These are phyloP conservation scores for Brachyrhaphis roseni DNA, from an alignment of 2,797 vertebrate species.

Conservation along the genomic window DNA sequence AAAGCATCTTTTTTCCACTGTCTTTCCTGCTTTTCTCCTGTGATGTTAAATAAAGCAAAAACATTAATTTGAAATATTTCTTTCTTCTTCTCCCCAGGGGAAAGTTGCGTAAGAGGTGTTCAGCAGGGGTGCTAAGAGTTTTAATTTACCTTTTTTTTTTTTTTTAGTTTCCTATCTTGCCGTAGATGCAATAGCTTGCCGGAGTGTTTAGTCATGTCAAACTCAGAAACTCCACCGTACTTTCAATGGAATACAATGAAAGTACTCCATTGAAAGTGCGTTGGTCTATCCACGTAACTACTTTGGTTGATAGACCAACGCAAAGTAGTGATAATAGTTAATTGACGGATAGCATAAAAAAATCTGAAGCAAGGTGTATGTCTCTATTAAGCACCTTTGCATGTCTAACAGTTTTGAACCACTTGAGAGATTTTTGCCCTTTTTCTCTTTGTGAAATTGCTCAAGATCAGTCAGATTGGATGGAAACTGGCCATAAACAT, in stretches of 20 bases:
- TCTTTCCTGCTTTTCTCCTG: background rate
- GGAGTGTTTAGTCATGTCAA: background rate
- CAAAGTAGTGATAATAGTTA: no score
- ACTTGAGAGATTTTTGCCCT: background rate
- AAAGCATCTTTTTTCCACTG: constrained; percentile 6
- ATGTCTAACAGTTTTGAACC: background rate
- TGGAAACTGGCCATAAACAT: background rate
- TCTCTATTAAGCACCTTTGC: background rate
- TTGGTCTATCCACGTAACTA: no score
- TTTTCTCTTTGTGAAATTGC: background rate
- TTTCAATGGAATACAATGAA: background rate
- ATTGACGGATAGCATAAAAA: background rate
- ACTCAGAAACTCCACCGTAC: background rate
- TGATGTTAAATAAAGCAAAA: constrained; percentile 33
- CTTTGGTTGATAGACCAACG: background rate
- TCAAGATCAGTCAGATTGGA: background rate
- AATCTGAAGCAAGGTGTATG: background rate
- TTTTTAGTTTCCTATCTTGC: background rate
- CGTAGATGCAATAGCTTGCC: background rate
- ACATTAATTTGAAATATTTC: background rate
- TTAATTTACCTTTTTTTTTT: background rate
- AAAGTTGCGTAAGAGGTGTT: background rate
- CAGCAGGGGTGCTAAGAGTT: background rate
- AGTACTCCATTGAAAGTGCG: no score
- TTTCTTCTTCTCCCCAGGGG: background rate